These are phyloP conservation scores for Asbolus verrucosus DNA, from an alignment of 1,140 invertebrate genomes.

Conservation along the genomic window DNA sequence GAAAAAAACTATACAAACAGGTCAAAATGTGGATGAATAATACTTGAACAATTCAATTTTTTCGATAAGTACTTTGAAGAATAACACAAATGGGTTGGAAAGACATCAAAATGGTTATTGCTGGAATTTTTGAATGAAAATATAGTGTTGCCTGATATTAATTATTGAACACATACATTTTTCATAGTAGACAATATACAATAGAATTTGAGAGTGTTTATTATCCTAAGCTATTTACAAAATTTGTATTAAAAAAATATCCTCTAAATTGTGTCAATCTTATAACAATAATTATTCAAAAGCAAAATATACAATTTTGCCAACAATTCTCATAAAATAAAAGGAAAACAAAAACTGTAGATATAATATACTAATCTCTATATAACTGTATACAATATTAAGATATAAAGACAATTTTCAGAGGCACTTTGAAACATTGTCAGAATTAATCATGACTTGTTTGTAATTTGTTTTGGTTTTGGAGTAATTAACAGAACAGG, in stretches of 20 bases:
- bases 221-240: conserved; percentile 39
- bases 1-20: conserved; percentile 3
- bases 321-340: conserved; percentile 44
- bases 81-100: too few relatives aligned
- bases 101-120: conserved; percentile 24
- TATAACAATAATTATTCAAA: conserved; percentile 46
- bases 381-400: conserved; percentile 24
- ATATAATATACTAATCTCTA: conserved; percentile 33
- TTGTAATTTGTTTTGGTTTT: conserved; percentile 47
- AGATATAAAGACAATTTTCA: conserved; percentile 36
- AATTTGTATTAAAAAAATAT: conserved; percentile 50
- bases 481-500: conserved; percentile 57
- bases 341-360: conserved; percentile 36
- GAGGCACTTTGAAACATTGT: conserved; percentile 52
- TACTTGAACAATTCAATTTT: conserved; percentile 1
- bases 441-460: conserved; percentile 54
- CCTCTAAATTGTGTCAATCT: conserved; percentile 44
- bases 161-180: conserved; percentile 17
- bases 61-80: conserved; percentile 16
- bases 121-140: conserved; percentile 31
- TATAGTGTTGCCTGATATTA: neutral
- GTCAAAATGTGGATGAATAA: neutral
- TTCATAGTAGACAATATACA: conserved; percentile 18
- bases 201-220: conserved; percentile 21
- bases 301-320: conserved; percentile 41